Base-by-base conservation (phyloP, 2,113 vertebrate species). In the Shinisaurus crocodilurus region DNA sequence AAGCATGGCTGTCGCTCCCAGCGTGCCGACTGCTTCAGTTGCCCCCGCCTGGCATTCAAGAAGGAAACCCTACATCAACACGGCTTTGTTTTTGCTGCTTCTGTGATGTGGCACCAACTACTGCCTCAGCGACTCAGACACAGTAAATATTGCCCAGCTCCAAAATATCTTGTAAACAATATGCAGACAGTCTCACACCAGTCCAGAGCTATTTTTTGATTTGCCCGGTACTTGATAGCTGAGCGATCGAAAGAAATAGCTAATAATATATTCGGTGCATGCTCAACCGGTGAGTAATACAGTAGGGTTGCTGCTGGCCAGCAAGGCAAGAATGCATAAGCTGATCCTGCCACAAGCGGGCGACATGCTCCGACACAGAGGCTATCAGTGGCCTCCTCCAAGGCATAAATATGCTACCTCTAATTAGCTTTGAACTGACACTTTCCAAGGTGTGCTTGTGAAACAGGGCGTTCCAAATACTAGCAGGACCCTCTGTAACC, bases 141-240 rank as follows among this genome's bases (percentile, higher is more conserved):
- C 57, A 0, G 97, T 97, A 97, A 97, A 97, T 97, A 95, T 90
- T 91, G 92, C 96, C 95, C 83, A 34, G 95, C 87, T 92, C 97
- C 89, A 65, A 94, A 96, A 96, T 94, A 94, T 82, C 97, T 90
- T 45, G 97, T 97, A 96, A 98, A 97, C 98, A 98, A 93, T 54
- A 34, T 92, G 95, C 72, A 96, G 97, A 95, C 97, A 93, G 97
- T 90, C 94, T 93, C 96, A 96, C 92, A 97, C 88, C 97, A 96
- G 97, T 93, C 96, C 96, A 92, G 95, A 85, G 95, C 96, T 98
- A 98, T 98, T 98, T 98, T 98, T 97, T 98, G 98, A 98, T 97
- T 86, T 96, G 94, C 94, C 95, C 97, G 97, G 96, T 91, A 90
- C 97, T 85, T 94, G 97, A 96, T 96, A 97, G 98, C 98, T 97